Percentiles rank a stretch among this genome's conserved stretches.
Evolutionary conservation across 2,797 vertebrate species (phyloP).

Genomic region (Propithecus perrieri): DNA sequence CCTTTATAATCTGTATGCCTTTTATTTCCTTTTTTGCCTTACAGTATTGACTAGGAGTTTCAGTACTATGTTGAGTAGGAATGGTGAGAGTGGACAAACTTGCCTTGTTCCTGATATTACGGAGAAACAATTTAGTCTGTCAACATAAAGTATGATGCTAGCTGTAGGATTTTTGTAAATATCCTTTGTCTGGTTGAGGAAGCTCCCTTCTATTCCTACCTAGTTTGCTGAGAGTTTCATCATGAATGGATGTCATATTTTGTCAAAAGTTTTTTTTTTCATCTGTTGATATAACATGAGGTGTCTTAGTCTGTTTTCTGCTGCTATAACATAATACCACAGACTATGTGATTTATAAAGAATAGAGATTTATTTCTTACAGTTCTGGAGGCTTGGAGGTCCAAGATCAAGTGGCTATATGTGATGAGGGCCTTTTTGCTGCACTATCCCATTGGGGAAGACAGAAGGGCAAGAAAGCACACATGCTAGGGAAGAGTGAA

Average conservation of each 20-base stretch:
- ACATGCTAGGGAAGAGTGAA: neutral
- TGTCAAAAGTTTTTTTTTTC: neutral
- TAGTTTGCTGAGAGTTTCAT: neutral
- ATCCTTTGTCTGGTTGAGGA: neutral
- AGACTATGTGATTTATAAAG: neutral
- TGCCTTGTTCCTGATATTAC: neutral
- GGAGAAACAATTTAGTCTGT: neutral
- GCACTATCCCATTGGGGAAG: neutral
- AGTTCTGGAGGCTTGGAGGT: neutral
- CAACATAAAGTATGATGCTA: neutral
- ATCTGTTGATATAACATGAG: neutral
- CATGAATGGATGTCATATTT: neutral
- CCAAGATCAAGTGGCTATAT: neutral
- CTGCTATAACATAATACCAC: neutral
- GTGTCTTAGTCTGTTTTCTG: neutral
- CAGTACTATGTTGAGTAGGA: neutral
- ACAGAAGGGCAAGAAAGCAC: neutral
- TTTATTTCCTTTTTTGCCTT: neutral
- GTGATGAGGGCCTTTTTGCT: neutral
- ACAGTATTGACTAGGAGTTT: neutral
- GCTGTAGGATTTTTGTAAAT: neutral
- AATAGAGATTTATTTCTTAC: neutral
- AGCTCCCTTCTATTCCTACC: neutral
- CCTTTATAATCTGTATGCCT: neutral
- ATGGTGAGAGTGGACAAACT: neutral